Conservation (phyloP, 2,113 vertebrate genomes). For the Sardina pilchardus region DNA sequence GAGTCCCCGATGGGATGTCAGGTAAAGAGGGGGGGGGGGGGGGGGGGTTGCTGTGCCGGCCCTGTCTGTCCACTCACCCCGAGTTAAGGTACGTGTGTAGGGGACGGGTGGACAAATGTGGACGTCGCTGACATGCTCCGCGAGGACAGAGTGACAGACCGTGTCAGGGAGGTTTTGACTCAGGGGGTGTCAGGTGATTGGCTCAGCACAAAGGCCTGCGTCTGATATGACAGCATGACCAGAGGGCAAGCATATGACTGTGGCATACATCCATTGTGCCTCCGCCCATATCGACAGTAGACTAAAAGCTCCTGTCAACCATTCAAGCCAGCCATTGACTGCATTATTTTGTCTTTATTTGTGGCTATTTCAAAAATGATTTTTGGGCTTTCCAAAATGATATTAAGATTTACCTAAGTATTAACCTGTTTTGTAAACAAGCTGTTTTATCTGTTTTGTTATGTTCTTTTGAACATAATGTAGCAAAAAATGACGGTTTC, state of each 20-base stretch:
- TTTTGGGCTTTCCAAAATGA: no score
- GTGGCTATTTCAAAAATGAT: not conserved
- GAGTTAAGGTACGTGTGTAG: not conserved
- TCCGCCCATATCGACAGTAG: not conserved
- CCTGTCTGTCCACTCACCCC: not conserved
- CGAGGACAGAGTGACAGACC: conserved; percentile 1
- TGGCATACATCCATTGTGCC: not conserved
- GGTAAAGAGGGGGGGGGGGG: not conserved
- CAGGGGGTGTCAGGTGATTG: not conserved
- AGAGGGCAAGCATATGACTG: not conserved
- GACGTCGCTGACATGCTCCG: not conserved
- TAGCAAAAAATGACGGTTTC: no score
- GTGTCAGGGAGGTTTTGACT: not conserved
- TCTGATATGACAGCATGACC: not conserved
- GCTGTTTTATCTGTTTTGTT: no score
- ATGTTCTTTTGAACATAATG: no score
- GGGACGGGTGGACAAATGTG: not conserved
- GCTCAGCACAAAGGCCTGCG: not conserved
- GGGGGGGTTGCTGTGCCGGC: not conserved
- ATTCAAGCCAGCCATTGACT: not conserved
- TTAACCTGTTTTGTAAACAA: no score
- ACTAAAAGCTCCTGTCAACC: not conserved
- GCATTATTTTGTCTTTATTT: not conserved
- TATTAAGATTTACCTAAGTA: no score
- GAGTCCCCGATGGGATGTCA: not conserved